Evolutionary conservation across 2,888 invertebrate species (phyloP), one percentile per base, ranked within the genome.

Genomic region (Drosophila neonasuta): DNA sequence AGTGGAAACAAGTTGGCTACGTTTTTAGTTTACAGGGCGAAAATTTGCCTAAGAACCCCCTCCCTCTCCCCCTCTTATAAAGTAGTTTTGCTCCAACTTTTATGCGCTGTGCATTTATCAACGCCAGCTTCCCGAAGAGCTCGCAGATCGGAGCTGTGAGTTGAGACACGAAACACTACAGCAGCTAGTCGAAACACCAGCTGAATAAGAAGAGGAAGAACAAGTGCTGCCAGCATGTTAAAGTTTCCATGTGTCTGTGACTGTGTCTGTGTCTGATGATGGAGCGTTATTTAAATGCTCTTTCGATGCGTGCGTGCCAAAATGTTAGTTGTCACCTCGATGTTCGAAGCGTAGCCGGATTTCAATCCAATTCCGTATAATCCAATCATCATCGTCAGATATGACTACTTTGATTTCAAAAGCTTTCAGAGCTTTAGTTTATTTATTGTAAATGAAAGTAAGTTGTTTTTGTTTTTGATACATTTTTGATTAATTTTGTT

Each of bases 31-130:
- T 15, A 13, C 74, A 71, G 69, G 73, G 79, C 79, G 78, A 86
- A 73, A 87, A 83, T 83, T 87, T 87, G 87, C 75, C 87, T 86
- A 87, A 83, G 87, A 87, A 83, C 78, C 83, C 80, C 71, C 6
- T 20, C 20, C 20, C 15, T 3, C 17, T 3, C 17, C 24, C 1
- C 6, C 24, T 24, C 24, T 24, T 24, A 58, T 2, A 77, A 87
- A 82, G 84, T 86, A 86, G 87, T 83, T 87, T 82, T 77, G 76
- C 70, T 56, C 60, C 84, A 86, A 83, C 83, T 83, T 82, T 80
- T 77, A 62, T 72, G 68, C 70, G 68, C 67, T 65, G 63, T 77
- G 84, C 86, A 87, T 87, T 87, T 83, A 83, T 87, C 87, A 86
- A 77, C 75, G 86, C 80, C 78, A 71, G 51, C 57, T 48, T 42